These are phyloP conservation scores for Chauna torquata DNA, from an alignment of 2,113 vertebrate species.

Conservation along the genomic window DNA sequence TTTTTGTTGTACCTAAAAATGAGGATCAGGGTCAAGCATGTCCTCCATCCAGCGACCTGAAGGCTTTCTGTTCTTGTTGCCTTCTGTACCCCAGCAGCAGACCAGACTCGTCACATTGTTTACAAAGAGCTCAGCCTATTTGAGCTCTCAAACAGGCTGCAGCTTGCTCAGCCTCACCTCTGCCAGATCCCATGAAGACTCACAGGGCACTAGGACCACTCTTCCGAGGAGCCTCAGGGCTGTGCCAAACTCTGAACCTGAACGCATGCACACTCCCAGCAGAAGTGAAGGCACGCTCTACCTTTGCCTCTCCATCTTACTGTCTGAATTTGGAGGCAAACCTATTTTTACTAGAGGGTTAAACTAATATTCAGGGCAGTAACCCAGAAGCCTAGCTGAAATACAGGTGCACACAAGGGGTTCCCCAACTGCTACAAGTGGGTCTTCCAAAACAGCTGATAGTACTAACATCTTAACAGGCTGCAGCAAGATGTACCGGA, in stretches of 20 bases:
- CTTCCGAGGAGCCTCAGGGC: not conserved
- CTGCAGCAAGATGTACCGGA: not conserved
- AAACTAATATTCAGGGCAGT: not conserved
- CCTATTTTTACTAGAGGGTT: not conserved
- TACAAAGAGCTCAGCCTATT: not conserved
- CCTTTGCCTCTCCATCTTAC: not conserved
- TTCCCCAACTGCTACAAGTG: not conserved
- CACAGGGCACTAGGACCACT: not conserved
- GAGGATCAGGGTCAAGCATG: not conserved
- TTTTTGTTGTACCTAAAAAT: not conserved
- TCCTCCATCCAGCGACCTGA: not conserved
- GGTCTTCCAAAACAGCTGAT: not conserved
- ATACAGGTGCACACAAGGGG: not conserved
- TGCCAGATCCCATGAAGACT: not conserved
- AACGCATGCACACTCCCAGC: fast-evolving
- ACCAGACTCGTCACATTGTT: not conserved
- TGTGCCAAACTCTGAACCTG: not conserved
- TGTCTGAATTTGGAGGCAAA: not conserved
- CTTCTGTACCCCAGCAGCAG: not conserved
- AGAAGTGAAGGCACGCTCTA: not conserved
- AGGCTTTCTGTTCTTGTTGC: not conserved
- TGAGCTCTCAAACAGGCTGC: not conserved
- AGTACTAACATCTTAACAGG: not conserved
- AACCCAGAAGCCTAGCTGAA: not conserved
- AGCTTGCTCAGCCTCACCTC: not conserved